Percentiles rank a stretch among this genome's conserved stretches.
Conservation (phyloP, 2,113 vertebrate genomes). For the Herpetotheres cachinnans region DNA sequence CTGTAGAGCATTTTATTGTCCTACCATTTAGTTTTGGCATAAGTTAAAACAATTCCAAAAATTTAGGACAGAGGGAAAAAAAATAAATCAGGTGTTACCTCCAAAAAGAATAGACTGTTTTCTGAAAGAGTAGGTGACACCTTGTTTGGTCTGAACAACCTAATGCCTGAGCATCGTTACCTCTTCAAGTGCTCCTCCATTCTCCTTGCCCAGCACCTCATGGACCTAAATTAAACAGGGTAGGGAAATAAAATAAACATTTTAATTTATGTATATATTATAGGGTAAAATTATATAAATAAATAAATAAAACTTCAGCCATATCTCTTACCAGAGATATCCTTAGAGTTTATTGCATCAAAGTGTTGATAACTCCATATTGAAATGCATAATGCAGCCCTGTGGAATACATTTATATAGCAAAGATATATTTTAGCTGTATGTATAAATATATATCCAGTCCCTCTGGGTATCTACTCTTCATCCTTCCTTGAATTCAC, state of each 20-base stretch:
- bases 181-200: not conserved
- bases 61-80: not conserved
- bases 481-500: not conserved
- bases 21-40: not conserved
- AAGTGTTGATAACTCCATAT: not conserved
- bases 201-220: not conserved
- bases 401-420: not conserved
- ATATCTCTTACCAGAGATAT: not conserved
- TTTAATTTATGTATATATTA: not conserved
- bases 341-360: not conserved
- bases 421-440: not conserved
- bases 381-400: not conserved
- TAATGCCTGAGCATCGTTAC: fast-evolving
- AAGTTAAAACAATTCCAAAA: not conserved
- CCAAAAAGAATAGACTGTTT: not conserved
- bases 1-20: not conserved
- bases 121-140: not conserved
- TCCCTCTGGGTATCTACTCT: not conserved
- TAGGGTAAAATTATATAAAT: not conserved
- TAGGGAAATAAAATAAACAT: not conserved
- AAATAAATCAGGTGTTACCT: not conserved
- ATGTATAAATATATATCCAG: not conserved
- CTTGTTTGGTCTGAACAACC: not conserved
- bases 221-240: not conserved
- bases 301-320: not conserved